Percentiles rank a stretch among this genome's conserved stretches.
phyloP scores from a whole-genome alignment of 2,797 vertebrate genomes.

The Amblyraja radiata region DNA sequence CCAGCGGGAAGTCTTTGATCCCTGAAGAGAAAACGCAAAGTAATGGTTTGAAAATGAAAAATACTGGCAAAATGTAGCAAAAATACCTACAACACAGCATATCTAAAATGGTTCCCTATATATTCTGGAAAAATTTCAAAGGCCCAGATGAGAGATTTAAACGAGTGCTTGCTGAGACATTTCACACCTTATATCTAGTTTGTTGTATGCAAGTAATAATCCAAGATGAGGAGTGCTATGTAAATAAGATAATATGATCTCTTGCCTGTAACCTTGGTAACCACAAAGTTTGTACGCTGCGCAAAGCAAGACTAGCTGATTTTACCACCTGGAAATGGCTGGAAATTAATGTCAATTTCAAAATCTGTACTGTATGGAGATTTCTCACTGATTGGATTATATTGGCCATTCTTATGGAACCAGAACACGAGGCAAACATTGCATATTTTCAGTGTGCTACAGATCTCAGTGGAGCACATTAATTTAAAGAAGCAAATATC shows the following conservation, averaged over 20 bases:
- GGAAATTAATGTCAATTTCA: background rate
- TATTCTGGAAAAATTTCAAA: no score
- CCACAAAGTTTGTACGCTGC: background rate
- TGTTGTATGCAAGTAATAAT: background rate
- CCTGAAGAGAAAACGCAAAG: slow-evolving; percentile 45
- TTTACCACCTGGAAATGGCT: background rate
- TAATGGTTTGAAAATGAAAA: background rate
- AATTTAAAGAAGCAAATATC: background rate
- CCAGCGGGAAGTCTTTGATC: slow-evolving; percentile 67
- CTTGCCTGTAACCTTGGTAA: slow-evolving; percentile 1
- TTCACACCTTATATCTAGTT: background rate
- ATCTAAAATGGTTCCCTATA: background rate
- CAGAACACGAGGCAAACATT: background rate
- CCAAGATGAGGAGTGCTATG: background rate
- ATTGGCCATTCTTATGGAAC: background rate
- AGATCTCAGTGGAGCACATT: background rate
- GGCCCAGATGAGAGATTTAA: background rate
- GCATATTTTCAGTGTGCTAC: background rate
- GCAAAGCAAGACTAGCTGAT: background rate
- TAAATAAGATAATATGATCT: slow-evolving; percentile 4
- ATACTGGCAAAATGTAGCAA: background rate
- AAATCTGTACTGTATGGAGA: background rate
- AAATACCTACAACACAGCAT: no score
- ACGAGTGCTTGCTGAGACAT: background rate
- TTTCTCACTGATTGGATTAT: background rate